Evolutionary conservation across 2,797 vertebrate genomes (phyloP), one percentile per base, ranked within the genome.

Genomic region (Macropodus opercularis): DNA sequence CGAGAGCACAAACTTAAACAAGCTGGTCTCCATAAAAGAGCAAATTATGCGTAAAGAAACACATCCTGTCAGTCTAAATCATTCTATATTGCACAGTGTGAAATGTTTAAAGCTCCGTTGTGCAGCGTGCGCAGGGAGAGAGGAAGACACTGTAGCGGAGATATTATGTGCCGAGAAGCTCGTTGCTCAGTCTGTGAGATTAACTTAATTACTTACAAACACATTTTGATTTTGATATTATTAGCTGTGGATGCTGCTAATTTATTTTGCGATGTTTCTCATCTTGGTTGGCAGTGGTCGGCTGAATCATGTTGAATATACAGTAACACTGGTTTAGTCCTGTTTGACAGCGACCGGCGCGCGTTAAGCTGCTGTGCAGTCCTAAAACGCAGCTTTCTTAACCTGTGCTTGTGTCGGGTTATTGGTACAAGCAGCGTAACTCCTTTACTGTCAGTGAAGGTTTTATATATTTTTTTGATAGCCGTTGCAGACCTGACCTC

Each of bases 401-500:
- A 11, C 17, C 12, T 24, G 31, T 9, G 42, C 4, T 40, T 3
- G 12, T 12, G 3, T 24, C 15, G 3, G 13, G 21, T 35, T 39
- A 41, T 35, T 18, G 19, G 9, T 18, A 12, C 46, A 11, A 31
- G 21, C 9, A 26, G 22, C 18, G 1, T 13, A 19, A 14, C 21
- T 18, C 10, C 17, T 39, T n/a, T 21, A 15, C 24, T 15, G 23
- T 32, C 41, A 13, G 29, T 9, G 14, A 5, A 39, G 13, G 12
- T 41, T n/a, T 29, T 17, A 6, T 4, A 27, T 24, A 23, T 19
- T 4, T 34, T 32, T 13, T 18, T 43, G 10, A 14, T 15, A 17
- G 14, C 48, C 51, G 51, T 50, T 49, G 48, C 31, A 9, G 29
- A 26, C 21, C 35, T 75, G 70, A 83, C 75, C 65, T 65, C 54